These are phyloP conservation scores for Anodontia alba DNA, from an alignment of 2,888 invertebrate genomes.

Conservation along the genomic window DNA sequence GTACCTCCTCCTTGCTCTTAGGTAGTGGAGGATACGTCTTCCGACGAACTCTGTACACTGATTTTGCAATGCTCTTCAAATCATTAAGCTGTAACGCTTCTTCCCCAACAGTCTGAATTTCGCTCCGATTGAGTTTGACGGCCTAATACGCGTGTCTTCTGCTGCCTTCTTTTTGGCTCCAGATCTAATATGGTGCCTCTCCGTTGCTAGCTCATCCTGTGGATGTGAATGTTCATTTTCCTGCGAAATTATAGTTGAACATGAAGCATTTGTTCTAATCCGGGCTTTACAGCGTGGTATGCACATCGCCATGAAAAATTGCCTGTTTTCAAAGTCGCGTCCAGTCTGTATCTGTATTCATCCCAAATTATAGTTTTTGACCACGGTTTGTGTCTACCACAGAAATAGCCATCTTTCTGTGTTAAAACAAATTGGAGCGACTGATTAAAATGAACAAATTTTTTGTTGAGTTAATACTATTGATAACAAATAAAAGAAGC, in stretches of 20 bases:
- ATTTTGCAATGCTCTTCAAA: background rate
- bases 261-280: background rate
- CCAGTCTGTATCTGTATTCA: background rate
- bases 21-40: background rate
- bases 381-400: background rate
- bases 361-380: background rate
- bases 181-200: background rate
- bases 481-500: too few relatives aligned
- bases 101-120: background rate
- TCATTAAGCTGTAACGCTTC: background rate
- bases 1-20: background rate
- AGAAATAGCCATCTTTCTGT: background rate
- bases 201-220: background rate
- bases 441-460: background rate
- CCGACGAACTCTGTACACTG: background rate
- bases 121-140: background rate
- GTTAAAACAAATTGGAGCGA: background rate
- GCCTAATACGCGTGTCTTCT: background rate
- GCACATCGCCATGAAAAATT: background rate
- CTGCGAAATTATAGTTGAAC: background rate
- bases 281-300: background rate
- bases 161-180: background rate
- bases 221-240: background rate
- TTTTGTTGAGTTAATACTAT: too few relatives aligned
- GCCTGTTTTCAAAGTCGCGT: background rate